Conservation (phyloP, 92 coral and sea anemone genomes). For the Hydrozoanthus gracilis region DNA sequence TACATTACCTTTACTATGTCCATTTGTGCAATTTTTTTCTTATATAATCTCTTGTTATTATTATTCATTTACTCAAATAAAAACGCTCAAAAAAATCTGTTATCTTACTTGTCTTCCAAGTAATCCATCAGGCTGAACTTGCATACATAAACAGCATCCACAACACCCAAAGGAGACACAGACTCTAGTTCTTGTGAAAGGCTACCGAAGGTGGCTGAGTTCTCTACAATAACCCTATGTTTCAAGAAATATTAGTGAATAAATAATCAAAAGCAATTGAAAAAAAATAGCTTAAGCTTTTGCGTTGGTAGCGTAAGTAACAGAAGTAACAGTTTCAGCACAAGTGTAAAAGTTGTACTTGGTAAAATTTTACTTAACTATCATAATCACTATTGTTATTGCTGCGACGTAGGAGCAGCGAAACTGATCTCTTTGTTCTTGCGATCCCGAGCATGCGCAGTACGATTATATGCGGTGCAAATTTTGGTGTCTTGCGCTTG, state of each 20-base stretch:
- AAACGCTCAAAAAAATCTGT: not conserved
- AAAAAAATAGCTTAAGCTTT: not conserved
- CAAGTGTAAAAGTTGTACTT: not conserved
- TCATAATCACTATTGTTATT: too few relatives aligned
- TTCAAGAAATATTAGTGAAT: not conserved
- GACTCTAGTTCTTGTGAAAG: conserved; percentile 77
- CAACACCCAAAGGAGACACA: conserved; percentile 70
- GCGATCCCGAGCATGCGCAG: too few relatives aligned
- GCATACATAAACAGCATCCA: conserved; percentile 82
- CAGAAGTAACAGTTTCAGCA: not conserved
- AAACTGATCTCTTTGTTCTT: too few relatives aligned
- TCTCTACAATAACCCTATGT: conserved; percentile 81
- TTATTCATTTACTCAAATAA: too few relatives aligned
- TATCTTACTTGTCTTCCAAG: conserved; percentile 95
- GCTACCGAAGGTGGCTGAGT: conserved; percentile 78
- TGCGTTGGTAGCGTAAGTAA: not conserved
- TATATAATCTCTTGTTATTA: too few relatives aligned
- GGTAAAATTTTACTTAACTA: not conserved
- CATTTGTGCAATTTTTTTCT: too few relatives aligned
- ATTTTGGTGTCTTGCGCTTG: too few relatives aligned
- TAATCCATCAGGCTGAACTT: conserved; percentile 97
- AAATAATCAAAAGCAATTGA: not conserved
- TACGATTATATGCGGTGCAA: too few relatives aligned
- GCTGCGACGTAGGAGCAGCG: not conserved
- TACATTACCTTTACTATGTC: too few relatives aligned